Percentiles rank a stretch among this genome's conserved stretches.
Evolutionary conservation across 1,140 invertebrate genomes (phyloP).

Genomic region (Drosophila orena): DNA sequence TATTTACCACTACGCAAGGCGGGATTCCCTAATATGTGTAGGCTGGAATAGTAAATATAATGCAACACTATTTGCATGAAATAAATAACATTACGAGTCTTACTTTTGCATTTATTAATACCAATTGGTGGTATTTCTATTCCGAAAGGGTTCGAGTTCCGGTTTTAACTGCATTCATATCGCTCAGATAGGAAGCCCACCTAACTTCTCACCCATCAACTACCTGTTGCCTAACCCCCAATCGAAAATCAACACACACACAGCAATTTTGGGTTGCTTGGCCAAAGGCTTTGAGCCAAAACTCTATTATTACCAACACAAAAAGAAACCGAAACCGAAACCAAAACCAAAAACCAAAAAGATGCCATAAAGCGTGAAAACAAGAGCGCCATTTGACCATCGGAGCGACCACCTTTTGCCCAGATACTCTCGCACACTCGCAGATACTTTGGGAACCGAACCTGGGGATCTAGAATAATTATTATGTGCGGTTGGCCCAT

Average conservation of each 20-base stretch:
- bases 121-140: background rate
- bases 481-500: slow-evolving; percentile 61
- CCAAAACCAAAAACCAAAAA: slow-evolving; percentile 17
- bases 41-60: no score
- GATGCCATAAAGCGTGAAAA: slow-evolving; percentile 39
- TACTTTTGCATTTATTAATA: no score
- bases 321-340: slow-evolving; percentile 32
- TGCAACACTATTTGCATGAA: no score
- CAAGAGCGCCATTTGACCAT: slow-evolving; percentile 43
- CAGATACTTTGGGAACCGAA: slow-evolving; percentile 26
- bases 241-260: background rate
- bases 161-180: slow-evolving; percentile 37
- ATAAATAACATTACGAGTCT: no score
- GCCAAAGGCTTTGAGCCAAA: slow-evolving; percentile 14
- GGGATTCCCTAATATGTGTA: no score
- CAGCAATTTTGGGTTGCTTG: background rate
- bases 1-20: no score
- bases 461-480: slow-evolving; percentile 73
- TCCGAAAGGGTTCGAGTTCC: slow-evolving; percentile 1
- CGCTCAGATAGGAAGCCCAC: slow-evolving; percentile 8
- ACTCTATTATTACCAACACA: slow-evolving; percentile 33
- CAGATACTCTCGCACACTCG: slow-evolving; percentile 14
- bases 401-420: slow-evolving; percentile 65
- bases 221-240: slow-evolving; percentile 28
- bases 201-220: background rate